Evolutionary conservation across 37 sponge, comb jelly and placozoan species (phyloP).

Genomic region (Spongilla lacustris): DNA sequence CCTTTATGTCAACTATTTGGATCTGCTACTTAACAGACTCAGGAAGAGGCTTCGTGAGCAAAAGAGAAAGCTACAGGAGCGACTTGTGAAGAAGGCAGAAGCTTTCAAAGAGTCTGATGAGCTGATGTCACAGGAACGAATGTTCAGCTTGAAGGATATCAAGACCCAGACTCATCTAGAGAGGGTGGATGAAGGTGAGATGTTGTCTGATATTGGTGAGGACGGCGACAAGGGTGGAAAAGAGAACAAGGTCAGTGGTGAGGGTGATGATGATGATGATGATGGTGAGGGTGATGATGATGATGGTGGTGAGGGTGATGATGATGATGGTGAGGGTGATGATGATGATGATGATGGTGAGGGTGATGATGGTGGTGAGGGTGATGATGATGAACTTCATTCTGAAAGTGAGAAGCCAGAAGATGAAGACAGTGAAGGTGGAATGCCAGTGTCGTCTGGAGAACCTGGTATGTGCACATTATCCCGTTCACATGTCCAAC

Average conservation of each 20-base stretch:
- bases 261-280: slow-evolving; percentile 7
- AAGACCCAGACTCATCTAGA: slow-evolving; percentile 55
- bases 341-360: background rate
- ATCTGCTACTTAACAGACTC: slow-evolving; percentile 26
- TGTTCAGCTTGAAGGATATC: slow-evolving; percentile 65
- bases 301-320: slow-evolving; percentile 4
- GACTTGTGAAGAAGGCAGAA: slow-evolving; percentile 39
- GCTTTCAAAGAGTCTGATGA: slow-evolving; percentile 33
- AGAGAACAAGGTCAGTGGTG: slow-evolving; percentile 11
- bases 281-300: slow-evolving; percentile 38
- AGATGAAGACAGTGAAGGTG: slow-evolving; percentile 10
- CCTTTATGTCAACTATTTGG: too few species aligned
- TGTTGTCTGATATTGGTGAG: background rate
- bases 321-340: background rate
- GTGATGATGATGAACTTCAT: background rate
- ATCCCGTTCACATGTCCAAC: too few species aligned
- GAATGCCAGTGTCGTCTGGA: background rate
- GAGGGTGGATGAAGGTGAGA: slow-evolving; percentile 59
- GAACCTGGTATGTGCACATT: background rate
- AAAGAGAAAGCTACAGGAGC: slow-evolving; percentile 55
- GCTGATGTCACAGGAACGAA: slow-evolving; percentile 43
- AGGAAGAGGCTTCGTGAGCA: slow-evolving; percentile 52
- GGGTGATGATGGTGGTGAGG: background rate
- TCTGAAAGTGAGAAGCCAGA: background rate
- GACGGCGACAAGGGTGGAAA: slow-evolving; percentile 1